Conservation (phyloP, 2,888 invertebrate species). For the Nomada lathburiana region DNA sequence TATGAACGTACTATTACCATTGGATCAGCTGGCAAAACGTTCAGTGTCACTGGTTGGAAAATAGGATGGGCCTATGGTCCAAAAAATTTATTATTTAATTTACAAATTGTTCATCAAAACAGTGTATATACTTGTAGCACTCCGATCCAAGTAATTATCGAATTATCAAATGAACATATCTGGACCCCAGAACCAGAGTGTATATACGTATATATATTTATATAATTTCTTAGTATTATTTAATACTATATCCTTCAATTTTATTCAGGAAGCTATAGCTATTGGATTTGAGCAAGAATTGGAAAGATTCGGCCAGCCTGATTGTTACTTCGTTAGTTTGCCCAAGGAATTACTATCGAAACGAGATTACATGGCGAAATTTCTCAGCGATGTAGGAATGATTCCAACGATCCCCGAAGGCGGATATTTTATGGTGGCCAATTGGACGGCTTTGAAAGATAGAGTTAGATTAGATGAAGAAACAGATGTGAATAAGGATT, state of each 20-base stretch:
- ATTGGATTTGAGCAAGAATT: constrained; percentile 95
- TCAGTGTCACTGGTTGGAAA: constrained; percentile 99
- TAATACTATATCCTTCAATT: constrained; percentile 29
- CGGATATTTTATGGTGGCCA: constrained; percentile 98
- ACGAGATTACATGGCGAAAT: constrained; percentile 91
- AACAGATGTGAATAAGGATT: constrained; percentile 91
- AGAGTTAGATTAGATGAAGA: constrained; percentile 90
- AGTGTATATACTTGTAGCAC: constrained; percentile 96
- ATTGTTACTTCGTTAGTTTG: constrained; percentile 93
- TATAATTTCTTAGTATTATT: not conserved
- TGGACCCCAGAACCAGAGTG: no score
- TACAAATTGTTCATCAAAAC: constrained; percentile 97
- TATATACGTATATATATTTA: not conserved
- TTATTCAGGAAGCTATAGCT: constrained; percentile 94
- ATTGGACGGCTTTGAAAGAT: constrained; percentile 92
- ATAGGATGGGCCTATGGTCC: constrained; percentile 98
- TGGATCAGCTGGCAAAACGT: constrained; percentile 99
- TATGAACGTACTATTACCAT: constrained; percentile 99
- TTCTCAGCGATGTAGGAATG: constrained; percentile 93
- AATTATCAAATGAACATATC: not conserved
- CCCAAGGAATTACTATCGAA: constrained; percentile 91
- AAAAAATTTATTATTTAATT: constrained; percentile 90
- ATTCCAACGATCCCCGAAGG: constrained; percentile 97
- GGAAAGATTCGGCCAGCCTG: constrained; percentile 88
- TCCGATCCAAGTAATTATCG: constrained; percentile 89